Evolutionary conservation across 2,113 vertebrate species (phyloP).

Genomic region (Dasyprocta punctata): DNA sequence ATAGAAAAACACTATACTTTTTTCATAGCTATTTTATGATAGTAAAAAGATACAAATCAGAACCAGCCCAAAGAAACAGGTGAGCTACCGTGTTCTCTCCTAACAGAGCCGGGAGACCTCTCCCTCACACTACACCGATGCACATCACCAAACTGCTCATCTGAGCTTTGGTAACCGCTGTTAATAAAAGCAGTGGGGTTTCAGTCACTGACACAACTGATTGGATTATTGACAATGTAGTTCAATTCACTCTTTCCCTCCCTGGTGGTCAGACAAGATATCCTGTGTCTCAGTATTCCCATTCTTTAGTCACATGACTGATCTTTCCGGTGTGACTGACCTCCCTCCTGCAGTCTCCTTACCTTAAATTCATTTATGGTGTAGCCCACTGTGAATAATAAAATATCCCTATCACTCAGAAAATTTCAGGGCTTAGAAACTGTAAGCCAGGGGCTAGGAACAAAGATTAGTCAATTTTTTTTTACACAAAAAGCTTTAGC

Average conservation of each 20-base stretch:
- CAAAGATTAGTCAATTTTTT: neutral
- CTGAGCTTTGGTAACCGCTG: neutral
- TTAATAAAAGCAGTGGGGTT: neutral
- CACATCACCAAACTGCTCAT: neutral
- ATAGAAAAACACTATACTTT: neutral
- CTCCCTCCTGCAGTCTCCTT: neutral
- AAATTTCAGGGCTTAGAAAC: neutral
- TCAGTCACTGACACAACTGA: neutral
- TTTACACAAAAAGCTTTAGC: neutral
- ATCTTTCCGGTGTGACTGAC: neutral
- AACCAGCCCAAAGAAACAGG: neutral
- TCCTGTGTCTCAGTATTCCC: neutral
- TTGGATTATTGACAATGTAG: neutral
- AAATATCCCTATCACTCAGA: neutral
- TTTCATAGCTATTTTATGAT: neutral
- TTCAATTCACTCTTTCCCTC: neutral
- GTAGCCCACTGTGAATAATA: neutral
- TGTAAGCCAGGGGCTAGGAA: neutral
- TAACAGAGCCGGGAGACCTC: rapidly evolving
- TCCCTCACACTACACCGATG: neutral
- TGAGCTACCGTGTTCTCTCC: neutral
- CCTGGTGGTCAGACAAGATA: neutral
- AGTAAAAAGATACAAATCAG: neutral
- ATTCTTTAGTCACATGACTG: neutral
- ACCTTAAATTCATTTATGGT: neutral